Base-by-base conservation (phyloP, 2,888 invertebrate species). In the Lasioglossum vierecki region DNA sequence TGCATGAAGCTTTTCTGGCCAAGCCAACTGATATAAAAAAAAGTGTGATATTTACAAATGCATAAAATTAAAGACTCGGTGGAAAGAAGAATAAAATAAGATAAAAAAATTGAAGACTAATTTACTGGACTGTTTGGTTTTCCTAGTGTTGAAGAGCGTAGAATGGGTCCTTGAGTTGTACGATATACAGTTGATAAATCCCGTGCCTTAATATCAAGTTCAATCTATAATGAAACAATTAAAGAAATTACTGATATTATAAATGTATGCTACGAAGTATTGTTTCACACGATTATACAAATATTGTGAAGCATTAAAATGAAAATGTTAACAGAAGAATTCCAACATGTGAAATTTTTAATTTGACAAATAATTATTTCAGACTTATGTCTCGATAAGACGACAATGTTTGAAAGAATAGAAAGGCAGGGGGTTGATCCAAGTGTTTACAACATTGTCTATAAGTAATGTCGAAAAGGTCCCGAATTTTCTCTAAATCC, bases 401-500 rank as follows among this genome's bases (percentile, higher is more conserved):
- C 22, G 53, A 53, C 53, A 9, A 3, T 22, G 22, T 22, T 53
- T 22, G 22, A 53, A 22, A 53, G 22, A 53, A 53, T 53, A n/a
- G 8, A 18, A 66, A 66, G 18, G 60, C 71, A 44, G 49, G 11
- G 30, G 15, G n/a, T 80, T 76, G 71, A 80, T 70, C 39, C 26
- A 26, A 26, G n/a, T 3, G 53, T 78, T 66, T 26, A 46, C 57
- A 79, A 60, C 78, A 46, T n/a, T 18, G 9, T 57, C 9, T 41
- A 49, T 44, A 30, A 63, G 72, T 57, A 73, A 77, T 63, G 3
- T 72, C 75, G 15, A 53, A 79, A 74, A 84, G 75, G 85, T 84
- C 66, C 79, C 84, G 72, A 84, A 76, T 74, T 84, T 66, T 57
- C 70, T 44, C 30, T 76, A 84, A 84, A 75, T 84, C 26, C 35